Conservation (phyloP, 2,888 invertebrate species). For the Polydrusus pterygomalis region DNA sequence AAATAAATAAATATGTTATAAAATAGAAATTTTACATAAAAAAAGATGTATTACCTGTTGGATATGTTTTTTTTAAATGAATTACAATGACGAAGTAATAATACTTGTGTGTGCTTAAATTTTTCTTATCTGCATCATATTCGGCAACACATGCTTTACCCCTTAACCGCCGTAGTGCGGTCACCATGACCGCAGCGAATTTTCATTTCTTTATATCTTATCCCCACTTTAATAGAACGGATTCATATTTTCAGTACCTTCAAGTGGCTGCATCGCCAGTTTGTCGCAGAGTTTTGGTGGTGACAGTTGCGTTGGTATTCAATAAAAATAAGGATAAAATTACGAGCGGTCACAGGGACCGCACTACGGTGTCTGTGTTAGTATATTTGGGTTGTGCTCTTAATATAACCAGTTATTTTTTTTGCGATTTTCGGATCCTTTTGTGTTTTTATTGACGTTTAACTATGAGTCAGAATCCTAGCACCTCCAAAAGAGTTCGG, state of each 20-base stretch:
- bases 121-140: no score
- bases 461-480: not conserved
- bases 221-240: not conserved
- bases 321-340: not conserved
- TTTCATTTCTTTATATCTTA: not conserved
- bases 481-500: not conserved
- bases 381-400: not conserved
- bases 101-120: no score
- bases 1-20: no score
- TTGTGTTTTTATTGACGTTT: not conserved
- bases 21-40: no score
- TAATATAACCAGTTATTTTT: not conserved
- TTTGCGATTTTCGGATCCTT: not conserved
- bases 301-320: not conserved
- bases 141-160: no score
- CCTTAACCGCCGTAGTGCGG: not conserved
- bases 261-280: not conserved
- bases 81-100: no score
- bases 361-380: not conserved
- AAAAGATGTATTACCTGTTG: no score
- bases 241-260: not conserved
- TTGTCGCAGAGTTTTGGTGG: not conserved
- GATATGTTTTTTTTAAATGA: no score
- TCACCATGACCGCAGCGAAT: not conserved
- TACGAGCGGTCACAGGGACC: not conserved